Percentiles rank a stretch among this genome's conserved stretches.
Evolutionary conservation across 2,888 invertebrate species (phyloP).

Genomic region (Melipona beecheii): DNA sequence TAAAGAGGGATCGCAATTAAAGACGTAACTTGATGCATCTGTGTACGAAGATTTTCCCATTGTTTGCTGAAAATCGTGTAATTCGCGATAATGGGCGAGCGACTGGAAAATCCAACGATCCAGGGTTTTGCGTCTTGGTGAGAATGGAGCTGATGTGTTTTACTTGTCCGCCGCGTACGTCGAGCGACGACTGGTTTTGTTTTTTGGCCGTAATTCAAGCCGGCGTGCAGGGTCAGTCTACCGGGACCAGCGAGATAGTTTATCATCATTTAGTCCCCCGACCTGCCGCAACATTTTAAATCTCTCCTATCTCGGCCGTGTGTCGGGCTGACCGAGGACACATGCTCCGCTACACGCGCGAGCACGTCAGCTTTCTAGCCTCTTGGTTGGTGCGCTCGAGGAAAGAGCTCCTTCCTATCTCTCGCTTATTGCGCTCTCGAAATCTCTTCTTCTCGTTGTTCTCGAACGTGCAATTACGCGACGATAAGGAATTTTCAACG

Average conservation of each 20-base stretch:
- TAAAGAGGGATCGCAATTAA: too few relatives aligned
- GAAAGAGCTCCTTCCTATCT: constrained; percentile 33
- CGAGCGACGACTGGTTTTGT: constrained; percentile 62
- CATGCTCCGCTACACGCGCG: constrained; percentile 52
- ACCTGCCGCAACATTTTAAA: constrained; percentile 84
- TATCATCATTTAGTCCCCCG: constrained; percentile 83
- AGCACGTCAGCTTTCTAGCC: constrained; percentile 11
- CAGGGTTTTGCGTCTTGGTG: constrained; percentile 29
- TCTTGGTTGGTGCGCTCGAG: not conserved
- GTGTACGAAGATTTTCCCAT: not conserved
- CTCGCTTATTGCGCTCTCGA: constrained; percentile 27
- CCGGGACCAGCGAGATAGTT: constrained; percentile 81
- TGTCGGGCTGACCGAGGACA: constrained; percentile 63
- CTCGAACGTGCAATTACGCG: not conserved
- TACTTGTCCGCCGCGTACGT: constrained; percentile 51
- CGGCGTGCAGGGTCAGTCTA: constrained; percentile 78
- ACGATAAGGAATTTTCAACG: constrained; percentile 1
- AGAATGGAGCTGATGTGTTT: constrained; percentile 52
- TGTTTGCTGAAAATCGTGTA: not conserved
- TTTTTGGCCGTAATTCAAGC: constrained; percentile 78
- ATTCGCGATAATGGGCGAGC: not conserved
- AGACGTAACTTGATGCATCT: not conserved
- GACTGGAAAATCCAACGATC: constrained; percentile 14
- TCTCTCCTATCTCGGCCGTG: constrained; percentile 79
- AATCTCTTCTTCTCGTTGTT: not conserved